Percentiles rank a stretch among this genome's conserved stretches.
phyloP scores from a whole-genome alignment of 2,113 vertebrate genomes.

The Dicaeum eximium region DNA sequence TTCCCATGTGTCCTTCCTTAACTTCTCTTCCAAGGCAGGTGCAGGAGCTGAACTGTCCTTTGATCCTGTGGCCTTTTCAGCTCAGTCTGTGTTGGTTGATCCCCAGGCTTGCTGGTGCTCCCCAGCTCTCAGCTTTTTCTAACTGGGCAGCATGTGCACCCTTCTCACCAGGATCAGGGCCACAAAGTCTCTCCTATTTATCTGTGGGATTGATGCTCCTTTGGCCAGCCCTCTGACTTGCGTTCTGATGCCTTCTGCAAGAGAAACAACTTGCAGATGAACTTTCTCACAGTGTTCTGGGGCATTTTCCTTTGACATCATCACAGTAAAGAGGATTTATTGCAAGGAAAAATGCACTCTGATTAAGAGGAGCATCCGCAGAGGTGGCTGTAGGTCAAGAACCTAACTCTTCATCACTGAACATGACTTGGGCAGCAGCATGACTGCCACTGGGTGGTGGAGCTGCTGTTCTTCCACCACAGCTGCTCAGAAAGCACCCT shows the following conservation, averaged over 20 bases:
- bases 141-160: background rate
- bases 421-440: background rate
- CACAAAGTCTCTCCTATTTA: background rate
- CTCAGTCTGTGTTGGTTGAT: background rate
- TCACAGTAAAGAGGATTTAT: background rate
- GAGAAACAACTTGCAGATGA: background rate
- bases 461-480: background rate
- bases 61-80: accelerated
- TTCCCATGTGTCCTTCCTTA: accelerated
- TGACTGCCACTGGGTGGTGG: accelerated
- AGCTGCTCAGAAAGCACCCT: background rate
- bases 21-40: background rate
- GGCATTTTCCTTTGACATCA: background rate
- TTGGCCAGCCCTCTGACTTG: background rate
- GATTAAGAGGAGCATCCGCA: background rate
- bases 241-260: background rate
- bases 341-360: background rate
- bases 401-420: background rate
- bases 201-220: accelerated
- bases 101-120: background rate
- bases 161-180: background rate
- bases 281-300: background rate
- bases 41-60: background rate
- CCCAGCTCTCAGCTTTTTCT: background rate
- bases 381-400: background rate